A percentile compares a stretch with the other conserved stretches of the same genome.
Evolutionary conservation across 1,140 invertebrate genomes (phyloP).

Genomic region (Nautilus pompilius): DNA sequence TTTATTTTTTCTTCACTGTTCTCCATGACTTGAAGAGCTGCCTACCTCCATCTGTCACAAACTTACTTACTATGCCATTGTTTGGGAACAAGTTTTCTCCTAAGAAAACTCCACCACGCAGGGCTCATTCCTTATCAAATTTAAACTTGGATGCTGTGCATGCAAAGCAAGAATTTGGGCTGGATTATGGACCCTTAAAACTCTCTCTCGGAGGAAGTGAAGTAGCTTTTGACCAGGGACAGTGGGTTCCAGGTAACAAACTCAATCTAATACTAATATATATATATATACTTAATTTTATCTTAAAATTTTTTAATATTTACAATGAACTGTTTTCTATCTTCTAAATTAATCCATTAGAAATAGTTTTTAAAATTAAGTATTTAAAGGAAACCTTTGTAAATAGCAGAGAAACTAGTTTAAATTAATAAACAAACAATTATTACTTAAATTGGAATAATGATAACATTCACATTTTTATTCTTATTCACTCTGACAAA

Average conservation of each 20-base stretch:
- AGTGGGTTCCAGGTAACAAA: slow-evolving; percentile 49
- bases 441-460: too few species aligned
- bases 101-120: slow-evolving; percentile 51
- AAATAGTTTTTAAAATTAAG: too few species aligned
- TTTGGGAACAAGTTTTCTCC: slow-evolving; percentile 55
- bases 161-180: slow-evolving; percentile 45
- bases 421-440: too few species aligned
- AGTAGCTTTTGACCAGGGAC: slow-evolving; percentile 51
- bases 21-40: not conserved
- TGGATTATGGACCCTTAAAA: slow-evolving; percentile 47
- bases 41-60: not conserved
- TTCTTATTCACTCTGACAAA: too few species aligned
- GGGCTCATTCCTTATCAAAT: slow-evolving; percentile 52
- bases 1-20: not conserved
- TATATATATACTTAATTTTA: not conserved
- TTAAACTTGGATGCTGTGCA: slow-evolving; percentile 46
- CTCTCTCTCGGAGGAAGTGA: slow-evolving; percentile 48
- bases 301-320: not conserved
- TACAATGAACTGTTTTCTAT: not conserved
- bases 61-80: slow-evolving; percentile 23
- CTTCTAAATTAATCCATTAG: too few species aligned
- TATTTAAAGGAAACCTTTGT: too few species aligned
- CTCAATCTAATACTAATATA: not conserved
- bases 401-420: too few species aligned
- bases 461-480: too few species aligned